Base-by-base conservation (phyloP, 2,888 invertebrate species). In the Ochropacha duplaris region DNA sequence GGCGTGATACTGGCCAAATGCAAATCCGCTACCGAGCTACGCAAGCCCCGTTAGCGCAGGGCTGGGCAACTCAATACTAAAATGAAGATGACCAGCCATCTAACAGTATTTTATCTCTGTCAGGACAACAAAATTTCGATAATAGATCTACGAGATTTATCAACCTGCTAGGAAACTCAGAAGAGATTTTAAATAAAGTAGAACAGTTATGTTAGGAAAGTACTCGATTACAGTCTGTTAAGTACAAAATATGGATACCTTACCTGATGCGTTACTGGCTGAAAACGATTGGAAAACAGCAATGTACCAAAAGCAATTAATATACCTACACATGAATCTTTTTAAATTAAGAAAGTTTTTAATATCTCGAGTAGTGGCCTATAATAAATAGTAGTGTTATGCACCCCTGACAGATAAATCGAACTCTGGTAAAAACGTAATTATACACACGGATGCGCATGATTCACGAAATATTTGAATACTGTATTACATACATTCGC, bases 381-480 rank as follows among this genome's bases (percentile, higher is more conserved):
- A 9, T 19, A 19, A 44, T 44, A 44, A 44, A 44, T 44, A 44
- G 19, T 44, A 0, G 6, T 16, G 69, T 75, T 84, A 65, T 44
- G 60, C 77, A 85, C 76, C 83, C 77, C 84, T 88, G 83, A 65
- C 75, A 78, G 78, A 81, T 82, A 83, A 87, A 74, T 78, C 68
- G 75, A 80, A 76, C 76, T 77, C 71, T 69, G 69, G 76, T 84
- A 85, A 86, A 87, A 86, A 84, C 78, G 78, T 86, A 86, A 87
- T 86, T 87, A 87, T 84, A 86, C 83, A 86, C 84, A 83, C 84
- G 86, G 84, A 81, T 84, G 86, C 82, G 82, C 85, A 85, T 84
- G 86, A 85, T 87, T 85, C 86, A 86, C 85, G 85, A 87, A 86
- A 87, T 85, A 86, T 86, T 86, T 84, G 78, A 86, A 84, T 83